Evolutionary conservation across 2,797 vertebrate species (phyloP), one percentile per base, ranked within the genome.

Genomic region (Rhinichthys osculus): DNA sequence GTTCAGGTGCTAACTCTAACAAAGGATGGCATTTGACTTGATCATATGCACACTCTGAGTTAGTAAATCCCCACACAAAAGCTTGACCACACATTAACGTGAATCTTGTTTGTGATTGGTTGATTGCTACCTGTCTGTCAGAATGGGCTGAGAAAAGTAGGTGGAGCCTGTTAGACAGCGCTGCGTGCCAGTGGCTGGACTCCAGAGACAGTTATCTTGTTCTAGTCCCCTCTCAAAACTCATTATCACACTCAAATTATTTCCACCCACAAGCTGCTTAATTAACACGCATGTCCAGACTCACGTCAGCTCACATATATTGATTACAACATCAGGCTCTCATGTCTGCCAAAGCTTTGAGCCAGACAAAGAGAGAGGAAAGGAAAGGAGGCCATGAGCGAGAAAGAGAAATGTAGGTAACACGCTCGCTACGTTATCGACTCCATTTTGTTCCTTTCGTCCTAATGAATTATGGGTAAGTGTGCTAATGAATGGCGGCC

Each of bases 231-330:
- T 91, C 93, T 92, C 94, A 93, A 94, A 94, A 92, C 93, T 95
- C 94, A 95, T 96, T 95, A 95, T 94, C 92, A 85, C 90, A 87
- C 94, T 95, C 93, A 94, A 94, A 95, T 95, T 93, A 95, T 95
- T 94, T 95, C 94, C 94, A 94, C 93, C 92, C 92, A 92, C 93
- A 94, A 95, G 94, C 94, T 93, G 86, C 90, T 94, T 95, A 95
- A 95, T 95, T 95, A 95, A 94, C 95, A 94, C 93, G 92, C 94
- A 93, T 90, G 93, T 95, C 92, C 93, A 93, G 93, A 92, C 90
- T 84, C 91, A 92, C 86, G 92, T 94, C 94, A 94, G 93, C 92
- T 85, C 90, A 77, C 93, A 93, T 94, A 94, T 95, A 95, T 94
- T 94, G 94, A 96, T 95, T 95, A 94, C 92, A 93, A 93, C 94